A percentile compares a stretch with the other conserved stretches of the same genome.
These are phyloP conservation scores for Atopsyche davidsoni DNA, from an alignment of 1,140 invertebrate genomes.

Conservation along the genomic window DNA sequence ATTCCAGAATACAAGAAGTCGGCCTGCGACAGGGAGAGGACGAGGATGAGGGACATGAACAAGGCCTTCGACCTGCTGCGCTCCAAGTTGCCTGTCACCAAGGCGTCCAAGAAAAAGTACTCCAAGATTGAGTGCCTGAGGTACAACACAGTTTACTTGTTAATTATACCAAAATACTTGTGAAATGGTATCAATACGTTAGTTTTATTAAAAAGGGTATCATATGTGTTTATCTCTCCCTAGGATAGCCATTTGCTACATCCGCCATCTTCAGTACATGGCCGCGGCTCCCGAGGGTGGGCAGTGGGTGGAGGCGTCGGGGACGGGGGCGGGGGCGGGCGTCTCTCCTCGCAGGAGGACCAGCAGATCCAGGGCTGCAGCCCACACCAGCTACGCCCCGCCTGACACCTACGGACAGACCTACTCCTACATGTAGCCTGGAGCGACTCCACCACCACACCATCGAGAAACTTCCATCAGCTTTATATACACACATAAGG, in stretches of 20 bases:
- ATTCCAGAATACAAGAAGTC: conserved; percentile 74
- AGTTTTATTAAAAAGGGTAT: too few species aligned
- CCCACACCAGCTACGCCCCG: background rate
- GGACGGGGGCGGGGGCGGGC: background rate
- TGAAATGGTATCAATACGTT: background rate
- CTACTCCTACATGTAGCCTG: background rate
- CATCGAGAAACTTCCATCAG: too few species aligned
- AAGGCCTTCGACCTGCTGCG: conserved; percentile 73
- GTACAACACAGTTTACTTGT: conserved; percentile 37
- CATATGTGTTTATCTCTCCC: conserved; percentile 29
- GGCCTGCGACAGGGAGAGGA: conserved; percentile 78
- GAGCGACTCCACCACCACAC: too few species aligned
- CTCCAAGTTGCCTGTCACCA: conserved; percentile 69
- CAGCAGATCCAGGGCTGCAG: conserved; percentile 1
- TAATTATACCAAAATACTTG: background rate
- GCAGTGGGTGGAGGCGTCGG: conserved; percentile 5
- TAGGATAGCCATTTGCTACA: conserved; percentile 76
- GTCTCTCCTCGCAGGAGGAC: background rate
- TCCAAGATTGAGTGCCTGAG: conserved; percentile 81
- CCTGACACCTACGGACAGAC: background rate
- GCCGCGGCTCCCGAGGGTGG: conserved; percentile 43
- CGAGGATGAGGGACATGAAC: conserved; percentile 85
- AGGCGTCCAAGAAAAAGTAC: conserved; percentile 81
- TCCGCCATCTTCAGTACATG: conserved; percentile 65
- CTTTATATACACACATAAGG: too few species aligned